Conservation (phyloP, 64 coral and sea anemone species). For the Acropora tenuis region DNA sequence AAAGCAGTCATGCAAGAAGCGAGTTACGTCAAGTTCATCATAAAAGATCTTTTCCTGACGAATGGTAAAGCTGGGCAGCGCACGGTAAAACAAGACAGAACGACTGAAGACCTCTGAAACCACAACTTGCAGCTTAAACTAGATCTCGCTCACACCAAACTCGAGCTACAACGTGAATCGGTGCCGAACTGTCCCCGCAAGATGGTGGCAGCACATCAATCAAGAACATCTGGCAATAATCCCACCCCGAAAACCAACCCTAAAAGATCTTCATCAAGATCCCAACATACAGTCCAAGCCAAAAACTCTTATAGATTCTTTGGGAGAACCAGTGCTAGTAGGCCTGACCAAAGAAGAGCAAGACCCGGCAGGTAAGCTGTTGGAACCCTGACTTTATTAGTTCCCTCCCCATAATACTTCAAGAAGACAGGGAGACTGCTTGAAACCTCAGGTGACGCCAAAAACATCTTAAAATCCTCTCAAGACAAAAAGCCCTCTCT, state of each 20-base stretch:
- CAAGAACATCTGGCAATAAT: background rate
- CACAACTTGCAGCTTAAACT: conserved; percentile 51
- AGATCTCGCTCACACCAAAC: conserved; percentile 27
- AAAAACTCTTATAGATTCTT: background rate
- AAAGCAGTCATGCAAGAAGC: conserved; percentile 30
- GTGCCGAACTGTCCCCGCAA: background rate
- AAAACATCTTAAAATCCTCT: background rate
- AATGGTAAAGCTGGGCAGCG: background rate
- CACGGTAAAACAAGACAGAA: background rate
- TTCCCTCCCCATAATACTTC: background rate
- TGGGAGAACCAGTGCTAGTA: background rate
- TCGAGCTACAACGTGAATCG: conserved; percentile 24
- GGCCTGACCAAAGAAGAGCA: conserved; percentile 6
- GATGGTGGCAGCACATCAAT: background rate
- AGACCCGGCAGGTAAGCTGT: background rate
- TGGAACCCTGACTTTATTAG: conserved; percentile 5
- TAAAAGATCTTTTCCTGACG: conserved; percentile 2
- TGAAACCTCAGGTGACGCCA: background rate
- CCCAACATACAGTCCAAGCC: background rate
- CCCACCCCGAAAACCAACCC: background rate
- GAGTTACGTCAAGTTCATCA: conserved; percentile 21
- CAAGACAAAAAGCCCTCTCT: conserved; percentile 1
- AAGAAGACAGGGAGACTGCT: background rate
- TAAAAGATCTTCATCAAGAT: conserved; percentile 1
- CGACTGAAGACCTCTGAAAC: conserved; percentile 30